Conservation (phyloP, 2,797 vertebrate genomes). For the Martes flavigula region DNA sequence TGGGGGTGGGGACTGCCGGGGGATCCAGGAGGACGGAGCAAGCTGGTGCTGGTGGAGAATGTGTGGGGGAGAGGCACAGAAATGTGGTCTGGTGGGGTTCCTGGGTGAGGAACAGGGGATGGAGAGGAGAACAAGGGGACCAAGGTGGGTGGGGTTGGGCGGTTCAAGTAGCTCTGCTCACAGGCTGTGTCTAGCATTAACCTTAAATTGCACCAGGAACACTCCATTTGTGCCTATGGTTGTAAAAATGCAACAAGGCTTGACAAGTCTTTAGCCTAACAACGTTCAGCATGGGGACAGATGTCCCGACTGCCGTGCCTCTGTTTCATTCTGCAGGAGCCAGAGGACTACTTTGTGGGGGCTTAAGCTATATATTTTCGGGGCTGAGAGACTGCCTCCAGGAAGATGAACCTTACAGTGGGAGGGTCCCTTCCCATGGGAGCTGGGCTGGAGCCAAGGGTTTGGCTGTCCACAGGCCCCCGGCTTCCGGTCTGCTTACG, state of each 20-base stretch:
- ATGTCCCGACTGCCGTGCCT: background rate
- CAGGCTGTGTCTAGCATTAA: background rate
- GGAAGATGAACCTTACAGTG: background rate
- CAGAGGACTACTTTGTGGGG: background rate
- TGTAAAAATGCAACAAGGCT: conserved; percentile 31
- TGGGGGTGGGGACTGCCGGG: background rate
- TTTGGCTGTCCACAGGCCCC: background rate
- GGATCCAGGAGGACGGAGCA: background rate
- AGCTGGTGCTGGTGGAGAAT: background rate
- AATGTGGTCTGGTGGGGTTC: background rate
- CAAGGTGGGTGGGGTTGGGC: background rate
- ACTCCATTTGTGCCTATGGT: background rate
- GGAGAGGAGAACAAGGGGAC: background rate
- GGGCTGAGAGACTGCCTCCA: background rate
- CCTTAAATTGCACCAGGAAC: background rate
- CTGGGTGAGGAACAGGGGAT: background rate
- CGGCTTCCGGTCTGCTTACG: background rate
- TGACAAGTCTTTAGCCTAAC: background rate
- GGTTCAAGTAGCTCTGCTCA: background rate
- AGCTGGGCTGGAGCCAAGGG: background rate
- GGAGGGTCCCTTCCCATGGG: background rate
- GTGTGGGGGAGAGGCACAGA: background rate
- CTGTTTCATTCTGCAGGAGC: background rate
- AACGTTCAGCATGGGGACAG: background rate
- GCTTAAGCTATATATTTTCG: background rate